These are phyloP conservation scores for Spodoptera litura DNA, from an alignment of 1,140 invertebrate genomes.

Conservation along the genomic window DNA sequence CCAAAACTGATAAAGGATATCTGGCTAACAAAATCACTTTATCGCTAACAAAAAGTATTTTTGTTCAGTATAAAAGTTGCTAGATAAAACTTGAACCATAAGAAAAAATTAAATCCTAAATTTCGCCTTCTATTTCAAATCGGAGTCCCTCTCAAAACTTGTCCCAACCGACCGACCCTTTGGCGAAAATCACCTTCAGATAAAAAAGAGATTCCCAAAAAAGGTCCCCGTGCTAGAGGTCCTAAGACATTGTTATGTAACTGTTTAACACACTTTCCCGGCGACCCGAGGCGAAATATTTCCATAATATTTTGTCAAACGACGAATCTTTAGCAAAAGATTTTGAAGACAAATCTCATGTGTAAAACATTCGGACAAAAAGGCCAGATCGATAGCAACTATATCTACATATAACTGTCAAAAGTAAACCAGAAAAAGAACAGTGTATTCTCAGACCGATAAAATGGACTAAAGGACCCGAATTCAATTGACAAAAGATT, in stretches of 20 bases:
- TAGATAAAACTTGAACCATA: background rate
- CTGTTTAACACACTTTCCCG: conserved; percentile 47
- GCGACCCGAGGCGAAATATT: conserved; percentile 45
- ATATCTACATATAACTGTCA: background rate
- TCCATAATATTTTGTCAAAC: conserved; percentile 46
- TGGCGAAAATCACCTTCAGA: conserved; percentile 57
- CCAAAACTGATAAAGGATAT: no score
- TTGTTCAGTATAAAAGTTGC: no score
- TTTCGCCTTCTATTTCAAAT: background rate
- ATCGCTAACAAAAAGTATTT: no score
- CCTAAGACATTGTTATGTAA: conserved; percentile 48
- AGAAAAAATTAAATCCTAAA: background rate
- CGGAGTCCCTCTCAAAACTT: conserved; percentile 4
- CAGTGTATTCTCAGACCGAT: no score
- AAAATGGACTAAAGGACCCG: background rate
- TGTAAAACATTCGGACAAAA: background rate
- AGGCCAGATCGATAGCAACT: no score
- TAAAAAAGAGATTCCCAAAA: conserved; percentile 56
- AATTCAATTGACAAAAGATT: background rate
- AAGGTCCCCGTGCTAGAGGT: conserved; percentile 42
- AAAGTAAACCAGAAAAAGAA: background rate
- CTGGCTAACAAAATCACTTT: no score
- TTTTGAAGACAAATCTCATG: conserved; percentile 30
- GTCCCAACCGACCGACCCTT: conserved; percentile 31
- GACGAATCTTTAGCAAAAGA: conserved; percentile 21